phyloP scores from a whole-genome alignment of 2,888 invertebrate species.

The Amphipyra tragopoginis region DNA sequence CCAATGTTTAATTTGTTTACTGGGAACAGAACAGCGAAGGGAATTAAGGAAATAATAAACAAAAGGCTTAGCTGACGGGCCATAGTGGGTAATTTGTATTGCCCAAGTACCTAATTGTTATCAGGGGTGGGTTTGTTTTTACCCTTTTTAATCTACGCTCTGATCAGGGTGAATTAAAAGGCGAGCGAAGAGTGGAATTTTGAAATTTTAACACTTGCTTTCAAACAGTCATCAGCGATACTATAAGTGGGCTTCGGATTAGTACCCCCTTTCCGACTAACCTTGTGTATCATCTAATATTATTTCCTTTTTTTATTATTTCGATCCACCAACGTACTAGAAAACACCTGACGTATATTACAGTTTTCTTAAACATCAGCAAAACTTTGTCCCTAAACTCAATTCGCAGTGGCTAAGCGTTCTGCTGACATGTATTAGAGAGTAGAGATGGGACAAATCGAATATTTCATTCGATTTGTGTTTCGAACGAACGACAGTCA shows the following conservation, averaged over 20 bases:
- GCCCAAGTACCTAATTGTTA: constrained; percentile 19
- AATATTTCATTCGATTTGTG: too few species aligned
- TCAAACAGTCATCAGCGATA: too few species aligned
- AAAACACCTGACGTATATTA: constrained; percentile 42
- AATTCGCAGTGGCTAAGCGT: constrained; percentile 28
- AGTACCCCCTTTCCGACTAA: too few species aligned
- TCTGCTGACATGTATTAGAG: constrained; percentile 11
- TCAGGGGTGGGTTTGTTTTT: not conserved
- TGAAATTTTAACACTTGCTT: too few species aligned
- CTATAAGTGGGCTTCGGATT: too few species aligned
- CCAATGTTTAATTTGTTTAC: constrained; percentile 52
- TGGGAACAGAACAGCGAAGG: constrained; percentile 16
- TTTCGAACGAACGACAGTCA: too few species aligned
- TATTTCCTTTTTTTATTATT: too few species aligned
- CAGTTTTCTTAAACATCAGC: constrained; percentile 39
- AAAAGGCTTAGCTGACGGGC: constrained; percentile 28
- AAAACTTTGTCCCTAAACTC: constrained; percentile 17
- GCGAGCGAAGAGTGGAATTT: not conserved
- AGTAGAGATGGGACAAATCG: too few species aligned
- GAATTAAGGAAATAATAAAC: constrained; percentile 45
- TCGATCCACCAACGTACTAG: not conserved
- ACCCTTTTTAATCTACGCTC: not conserved
- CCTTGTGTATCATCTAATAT: too few species aligned
- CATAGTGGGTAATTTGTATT: constrained; percentile 43
- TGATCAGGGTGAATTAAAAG: not conserved